These are phyloP conservation scores for Falco novaeseelandiae DNA, from an alignment of 2,797 vertebrate genomes.

Conservation along the genomic window DNA sequence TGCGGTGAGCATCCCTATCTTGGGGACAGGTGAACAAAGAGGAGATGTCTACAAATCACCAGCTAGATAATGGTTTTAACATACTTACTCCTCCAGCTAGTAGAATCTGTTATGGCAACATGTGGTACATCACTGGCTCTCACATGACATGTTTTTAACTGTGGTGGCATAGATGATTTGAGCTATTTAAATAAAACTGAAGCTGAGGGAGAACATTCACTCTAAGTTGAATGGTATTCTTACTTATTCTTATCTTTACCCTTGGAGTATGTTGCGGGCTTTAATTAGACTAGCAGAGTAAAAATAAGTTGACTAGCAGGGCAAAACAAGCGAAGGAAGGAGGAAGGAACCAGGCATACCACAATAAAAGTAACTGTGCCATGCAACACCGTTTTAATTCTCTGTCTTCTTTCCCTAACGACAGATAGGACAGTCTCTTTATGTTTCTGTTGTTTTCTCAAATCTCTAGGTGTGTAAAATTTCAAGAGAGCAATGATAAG, in stretches of 20 bases:
- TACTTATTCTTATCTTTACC: background rate
- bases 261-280: background rate
- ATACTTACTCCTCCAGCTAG: background rate
- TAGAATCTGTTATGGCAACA: background rate
- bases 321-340: background rate
- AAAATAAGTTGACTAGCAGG: background rate
- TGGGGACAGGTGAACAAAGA: background rate
- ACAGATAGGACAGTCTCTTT: background rate
- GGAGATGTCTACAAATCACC: background rate
- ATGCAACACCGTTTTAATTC: background rate
- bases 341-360: background rate
- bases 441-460: background rate
- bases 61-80: background rate
- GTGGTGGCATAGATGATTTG: background rate
- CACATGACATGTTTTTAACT: background rate
- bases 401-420: background rate
- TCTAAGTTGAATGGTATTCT: background rate
- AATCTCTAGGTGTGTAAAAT: slow-evolving; percentile 90
- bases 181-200: background rate
- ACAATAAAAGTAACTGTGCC: background rate
- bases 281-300: background rate
- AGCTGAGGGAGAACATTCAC: rapidly evolving
- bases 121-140: background rate
- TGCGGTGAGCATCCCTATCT: slow-evolving; percentile 80
- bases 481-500: slow-evolving; percentile 92